Conservation (phyloP, 2,888 invertebrate species). For the Dioctria linearis region DNA sequence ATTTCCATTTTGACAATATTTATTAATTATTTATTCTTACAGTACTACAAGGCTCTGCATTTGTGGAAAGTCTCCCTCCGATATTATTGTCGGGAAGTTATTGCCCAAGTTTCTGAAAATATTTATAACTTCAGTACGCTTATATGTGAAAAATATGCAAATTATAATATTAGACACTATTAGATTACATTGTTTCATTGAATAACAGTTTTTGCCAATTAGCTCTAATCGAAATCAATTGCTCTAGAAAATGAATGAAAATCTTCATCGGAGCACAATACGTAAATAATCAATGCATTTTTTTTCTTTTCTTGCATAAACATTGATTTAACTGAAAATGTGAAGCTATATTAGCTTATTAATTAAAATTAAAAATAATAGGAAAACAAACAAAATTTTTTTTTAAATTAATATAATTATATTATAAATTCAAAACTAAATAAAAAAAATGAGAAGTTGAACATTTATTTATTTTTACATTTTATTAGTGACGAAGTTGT, state of each 20-base stretch:
- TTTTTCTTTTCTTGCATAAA: no score
- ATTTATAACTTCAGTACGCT: background rate
- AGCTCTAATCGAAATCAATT: background rate
- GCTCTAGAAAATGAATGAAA: no score
- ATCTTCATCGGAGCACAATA: no score
- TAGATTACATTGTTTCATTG: no score
- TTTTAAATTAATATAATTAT: background rate
- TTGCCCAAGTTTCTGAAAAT: slow-evolving; percentile 81
- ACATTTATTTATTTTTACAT: background rate
- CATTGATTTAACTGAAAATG: slow-evolving; percentile 36
- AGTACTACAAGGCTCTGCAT: slow-evolving; percentile 82
- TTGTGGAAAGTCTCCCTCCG: slow-evolving; percentile 79
- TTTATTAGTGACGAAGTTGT: background rate
- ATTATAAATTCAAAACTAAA: background rate
- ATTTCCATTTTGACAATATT: background rate
- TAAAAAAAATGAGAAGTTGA: background rate
- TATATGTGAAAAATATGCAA: no score
- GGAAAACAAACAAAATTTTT: background rate
- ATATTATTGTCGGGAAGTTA: slow-evolving; percentile 81
- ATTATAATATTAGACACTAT: no score
- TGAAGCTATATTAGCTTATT: background rate
- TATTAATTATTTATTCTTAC: slow-evolving; percentile 75
- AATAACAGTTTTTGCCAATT: background rate
- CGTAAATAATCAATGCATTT: no score
- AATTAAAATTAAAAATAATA: background rate